Base-by-base conservation (phyloP, 2,113 vertebrate species). In the Geococcyx californianus region DNA sequence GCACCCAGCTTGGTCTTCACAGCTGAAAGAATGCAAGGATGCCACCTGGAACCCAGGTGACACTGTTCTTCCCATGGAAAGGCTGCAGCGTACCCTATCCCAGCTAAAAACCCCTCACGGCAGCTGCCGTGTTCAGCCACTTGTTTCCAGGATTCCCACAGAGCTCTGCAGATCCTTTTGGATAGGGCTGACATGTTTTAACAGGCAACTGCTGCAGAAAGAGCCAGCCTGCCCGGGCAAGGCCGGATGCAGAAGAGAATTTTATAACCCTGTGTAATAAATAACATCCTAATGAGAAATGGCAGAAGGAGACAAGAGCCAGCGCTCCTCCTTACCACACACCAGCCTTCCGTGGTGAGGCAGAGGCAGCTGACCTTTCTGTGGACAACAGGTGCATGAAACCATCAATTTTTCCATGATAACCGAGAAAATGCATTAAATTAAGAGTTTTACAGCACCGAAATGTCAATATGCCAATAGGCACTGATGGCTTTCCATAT, bases 301-400 rank as follows among this genome's bases (percentile, higher is more conserved):
- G 40, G 85, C 13, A 72, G n/a, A n/a, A 81, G 83, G 20, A 47
- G 52, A 44, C 0, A 0, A 67, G 59, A 64, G 31, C 49, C 62
- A 83, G 66, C 1, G 1, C 7, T 47, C 7, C 60, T 38, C 47
- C 67, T 34, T 1, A 2, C 34, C 62, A 36, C 36, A 11, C 2
- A 1, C 13, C 55, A 69, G 34, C 72, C n/a, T 31, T 17, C 40
- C 56, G 51, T 0, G 0, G 60, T 0, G 0, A 52, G 52, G 42
- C 51, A 89, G 40, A 21, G 0, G 1, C 0, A 0, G 34, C 31
- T 49, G 36, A 63, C 42, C 60, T 81, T 89, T 44, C 63, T 0
- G 0, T 8, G 36, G 59, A 25, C 58, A 56, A 9, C 3, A 6
- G 59, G 49, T 6, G 5, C 56, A 40, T 2, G 3, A 76, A 56